Evolutionary conservation across 2,113 vertebrate genomes (phyloP), one percentile per base, ranked within the genome.

Genomic region (Notothenia coriiceps): DNA sequence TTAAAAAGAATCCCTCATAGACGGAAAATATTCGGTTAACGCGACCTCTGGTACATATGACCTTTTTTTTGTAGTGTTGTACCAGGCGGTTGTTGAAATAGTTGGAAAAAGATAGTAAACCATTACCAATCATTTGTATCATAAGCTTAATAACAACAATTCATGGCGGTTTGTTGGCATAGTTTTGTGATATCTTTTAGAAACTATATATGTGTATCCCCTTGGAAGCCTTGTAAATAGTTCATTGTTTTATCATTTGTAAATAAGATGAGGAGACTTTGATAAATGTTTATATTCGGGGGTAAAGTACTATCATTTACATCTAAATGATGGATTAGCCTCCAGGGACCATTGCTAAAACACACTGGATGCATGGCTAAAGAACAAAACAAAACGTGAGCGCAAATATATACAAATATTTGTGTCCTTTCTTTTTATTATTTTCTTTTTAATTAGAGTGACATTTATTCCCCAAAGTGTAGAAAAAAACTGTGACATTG

Each of bases 401-500:
- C 29, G 29, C 29, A 40, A 40, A 40, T 40, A 40, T 35, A 5
- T 40, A 7, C 5, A 40, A 6, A 40, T 40, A 5, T 40, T 7
- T 5, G 11, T 47, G 5, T 44, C 20, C 29, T 14, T 40, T 49
- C 15, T 79, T 60, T 57, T 67, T 25, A 44, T 54, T 44, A 0
- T 3, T 17, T 50, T 29, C 6, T 51, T 1, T 69, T 66, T 77
- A 69, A 57, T 80, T 60, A 54, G 76, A 70, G 18, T 62, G 44
- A 35, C 10, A 2, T 74, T 22, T 77, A 20, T 57, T 62, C 44
- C 40, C 10, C 44, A n/a, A 64, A 69, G 50, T 56, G 54, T 29
- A 40, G 35, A 40, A 60, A 63, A 62, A 33, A 73, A 47, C 46
- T 55, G 25, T 55, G 29, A 87, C 79, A 70, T 62, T 86, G 82